phyloP scores from a whole-genome alignment of 2,797 vertebrate species.

The Falco berigora region DNA sequence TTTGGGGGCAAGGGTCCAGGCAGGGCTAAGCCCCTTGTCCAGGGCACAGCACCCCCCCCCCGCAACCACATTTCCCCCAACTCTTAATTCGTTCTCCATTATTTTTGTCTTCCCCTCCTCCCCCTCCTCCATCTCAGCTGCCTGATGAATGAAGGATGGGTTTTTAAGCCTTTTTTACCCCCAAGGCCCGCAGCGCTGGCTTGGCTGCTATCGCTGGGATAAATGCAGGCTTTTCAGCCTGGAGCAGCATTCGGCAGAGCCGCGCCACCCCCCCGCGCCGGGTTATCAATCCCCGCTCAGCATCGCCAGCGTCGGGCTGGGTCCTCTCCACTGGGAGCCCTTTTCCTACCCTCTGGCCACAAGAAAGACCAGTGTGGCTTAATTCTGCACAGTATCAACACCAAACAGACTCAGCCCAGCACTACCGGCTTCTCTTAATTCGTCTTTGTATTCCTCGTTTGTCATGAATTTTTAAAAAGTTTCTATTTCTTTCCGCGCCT shows the following conservation, averaged over 20 bases:
- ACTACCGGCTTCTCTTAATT: slow-evolving; percentile 22
- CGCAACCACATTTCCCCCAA: not conserved
- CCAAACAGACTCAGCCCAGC: slow-evolving; percentile 62
- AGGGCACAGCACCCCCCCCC: not conserved
- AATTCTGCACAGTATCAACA: slow-evolving; percentile 70
- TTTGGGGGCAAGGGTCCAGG: fast-evolving
- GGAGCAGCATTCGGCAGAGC: slow-evolving; percentile 36
- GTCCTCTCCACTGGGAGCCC: slow-evolving; percentile 62
- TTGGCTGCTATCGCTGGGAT: slow-evolving; percentile 70
- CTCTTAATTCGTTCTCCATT: slow-evolving; percentile 14
- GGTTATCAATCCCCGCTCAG: slow-evolving; percentile 69
- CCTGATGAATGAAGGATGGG: slow-evolving; percentile 64
- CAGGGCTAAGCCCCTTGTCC: not conserved
- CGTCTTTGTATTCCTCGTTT: not conserved
- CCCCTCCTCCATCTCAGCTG: slow-evolving; percentile 41
- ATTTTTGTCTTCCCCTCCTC: slow-evolving; percentile 13
- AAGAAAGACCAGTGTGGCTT: slow-evolving; percentile 60
- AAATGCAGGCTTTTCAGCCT: slow-evolving; percentile 65
- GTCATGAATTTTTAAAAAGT: slow-evolving; percentile 50
- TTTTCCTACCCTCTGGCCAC: slow-evolving; percentile 67
- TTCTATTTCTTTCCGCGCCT: not conserved
- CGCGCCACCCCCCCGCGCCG: not conserved
- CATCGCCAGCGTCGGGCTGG: slow-evolving; percentile 7
- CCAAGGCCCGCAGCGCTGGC: slow-evolving; percentile 57
- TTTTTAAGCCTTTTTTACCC: slow-evolving; percentile 66